These are phyloP conservation scores for Anthoscopus minutus DNA, from an alignment of 2,113 vertebrate species.

Conservation along the genomic window DNA sequence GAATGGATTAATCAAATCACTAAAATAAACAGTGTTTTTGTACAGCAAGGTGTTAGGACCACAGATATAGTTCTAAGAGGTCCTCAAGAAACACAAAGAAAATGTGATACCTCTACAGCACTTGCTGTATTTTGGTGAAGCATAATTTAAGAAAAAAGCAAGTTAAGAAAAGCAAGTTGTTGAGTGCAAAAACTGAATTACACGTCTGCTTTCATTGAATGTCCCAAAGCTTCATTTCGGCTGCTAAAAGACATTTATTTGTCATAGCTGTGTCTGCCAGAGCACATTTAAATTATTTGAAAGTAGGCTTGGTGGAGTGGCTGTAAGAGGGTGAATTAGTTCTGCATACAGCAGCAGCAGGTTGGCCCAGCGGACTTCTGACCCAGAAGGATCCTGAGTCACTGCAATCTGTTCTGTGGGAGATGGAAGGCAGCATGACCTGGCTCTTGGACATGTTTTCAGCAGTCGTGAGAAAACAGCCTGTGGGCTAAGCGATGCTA, in stretches of 20 bases:
- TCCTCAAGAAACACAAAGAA: neutral
- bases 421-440: slow-evolving; percentile 51
- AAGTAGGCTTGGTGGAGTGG: neutral
- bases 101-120: neutral
- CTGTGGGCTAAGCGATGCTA: slow-evolving; percentile 49
- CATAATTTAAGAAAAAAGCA: neutral
- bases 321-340: neutral
- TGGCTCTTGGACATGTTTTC: slow-evolving; percentile 36
- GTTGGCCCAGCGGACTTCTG: slow-evolving; percentile 9
- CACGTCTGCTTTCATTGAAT: neutral
- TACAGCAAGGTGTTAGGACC: neutral
- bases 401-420: slow-evolving; percentile 62
- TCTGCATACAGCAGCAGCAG: neutral
- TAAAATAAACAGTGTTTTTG: neutral
- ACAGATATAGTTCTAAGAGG: neutral
- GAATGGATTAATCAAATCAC: neutral
- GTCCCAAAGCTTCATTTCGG: neutral
- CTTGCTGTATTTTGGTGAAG: neutral
- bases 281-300: neutral
- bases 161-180: neutral
- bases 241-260: neutral
- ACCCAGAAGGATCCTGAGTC: slow-evolving; percentile 55
- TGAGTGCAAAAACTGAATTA: neutral
- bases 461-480: slow-evolving; percentile 55
- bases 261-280: neutral